A percentile compares a stretch with the other conserved stretches of the same genome.
Conservation (phyloP, 2,113 vertebrate species). For the Catharus fuscescens region DNA sequence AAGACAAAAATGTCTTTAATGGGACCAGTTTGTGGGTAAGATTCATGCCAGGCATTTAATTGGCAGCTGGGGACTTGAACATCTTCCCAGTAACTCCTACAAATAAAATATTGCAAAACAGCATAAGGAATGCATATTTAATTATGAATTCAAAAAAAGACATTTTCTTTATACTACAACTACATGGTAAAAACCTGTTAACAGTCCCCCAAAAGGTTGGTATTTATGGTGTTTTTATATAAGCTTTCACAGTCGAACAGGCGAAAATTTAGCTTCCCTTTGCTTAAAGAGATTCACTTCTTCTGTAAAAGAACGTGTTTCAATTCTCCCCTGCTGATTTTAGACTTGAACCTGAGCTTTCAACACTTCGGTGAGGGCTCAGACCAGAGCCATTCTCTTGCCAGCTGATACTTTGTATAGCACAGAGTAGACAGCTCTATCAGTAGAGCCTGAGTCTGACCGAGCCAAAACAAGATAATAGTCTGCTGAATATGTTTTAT, state of each 20-base stretch:
- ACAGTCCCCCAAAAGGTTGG: not conserved
- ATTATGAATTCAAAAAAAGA: not conserved
- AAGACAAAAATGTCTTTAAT: not conserved
- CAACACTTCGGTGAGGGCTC: not conserved
- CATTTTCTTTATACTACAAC: not conserved
- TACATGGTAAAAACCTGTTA: not conserved
- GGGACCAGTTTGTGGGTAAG: not conserved
- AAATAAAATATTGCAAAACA: not conserved
- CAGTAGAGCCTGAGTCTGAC: not conserved
- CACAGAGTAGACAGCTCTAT: not conserved
- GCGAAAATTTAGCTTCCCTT: not conserved
- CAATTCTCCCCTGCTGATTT: not conserved
- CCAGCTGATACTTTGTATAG: not conserved
- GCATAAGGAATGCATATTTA: not conserved
- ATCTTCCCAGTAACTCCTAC: not conserved
- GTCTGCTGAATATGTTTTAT: not conserved
- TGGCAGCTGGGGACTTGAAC: not conserved
- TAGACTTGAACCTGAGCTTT: not conserved
- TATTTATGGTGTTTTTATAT: not conserved
- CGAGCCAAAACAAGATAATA: not conserved
- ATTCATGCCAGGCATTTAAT: not conserved
- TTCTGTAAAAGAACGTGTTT: not conserved
- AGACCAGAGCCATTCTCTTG: not conserved
- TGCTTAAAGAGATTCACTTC: not conserved
- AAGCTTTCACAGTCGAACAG: not conserved